These are phyloP conservation scores for Condylura cristata DNA, from an alignment of 2,113 vertebrate genomes.

Conservation along the genomic window DNA sequence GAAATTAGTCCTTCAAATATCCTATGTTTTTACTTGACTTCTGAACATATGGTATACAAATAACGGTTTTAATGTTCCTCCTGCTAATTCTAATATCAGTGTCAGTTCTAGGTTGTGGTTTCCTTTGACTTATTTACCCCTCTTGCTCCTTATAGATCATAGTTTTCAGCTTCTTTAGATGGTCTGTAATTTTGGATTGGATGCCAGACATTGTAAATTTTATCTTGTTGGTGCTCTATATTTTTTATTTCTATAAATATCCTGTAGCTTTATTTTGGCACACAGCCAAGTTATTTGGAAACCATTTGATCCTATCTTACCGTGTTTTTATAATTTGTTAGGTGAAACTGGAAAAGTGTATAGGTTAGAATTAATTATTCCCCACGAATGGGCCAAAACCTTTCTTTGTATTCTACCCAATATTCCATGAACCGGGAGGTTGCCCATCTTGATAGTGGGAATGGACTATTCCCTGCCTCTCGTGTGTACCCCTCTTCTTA, in stretches of 20 bases:
- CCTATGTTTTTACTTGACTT: not conserved
- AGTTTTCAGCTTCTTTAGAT: not conserved
- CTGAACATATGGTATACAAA: not conserved
- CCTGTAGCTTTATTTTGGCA: not conserved
- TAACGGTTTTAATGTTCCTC: not conserved
- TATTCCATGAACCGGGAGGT: not conserved
- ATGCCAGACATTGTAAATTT: not conserved
- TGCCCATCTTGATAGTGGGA: not conserved
- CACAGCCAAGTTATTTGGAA: not conserved
- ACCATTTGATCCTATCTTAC: not conserved
- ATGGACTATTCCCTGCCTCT: not conserved
- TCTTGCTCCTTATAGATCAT: not conserved
- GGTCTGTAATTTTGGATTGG: not conserved
- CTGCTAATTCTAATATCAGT: not conserved
- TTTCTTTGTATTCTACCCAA: not conserved
- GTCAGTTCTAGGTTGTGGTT: not conserved
- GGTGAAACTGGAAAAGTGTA: not conserved
- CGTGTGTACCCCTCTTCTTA: not conserved
- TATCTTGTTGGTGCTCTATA: not conserved
- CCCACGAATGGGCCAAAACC: not conserved
- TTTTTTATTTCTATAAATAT: conserved; percentile 9
- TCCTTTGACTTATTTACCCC: not conserved
- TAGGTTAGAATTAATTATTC: not conserved
- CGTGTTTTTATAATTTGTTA: not conserved
- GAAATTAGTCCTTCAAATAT: not conserved